Evolutionary conservation across 2,113 vertebrate species (phyloP), one percentile per base, ranked within the genome.

Genomic region (Trichechus manatus): DNA sequence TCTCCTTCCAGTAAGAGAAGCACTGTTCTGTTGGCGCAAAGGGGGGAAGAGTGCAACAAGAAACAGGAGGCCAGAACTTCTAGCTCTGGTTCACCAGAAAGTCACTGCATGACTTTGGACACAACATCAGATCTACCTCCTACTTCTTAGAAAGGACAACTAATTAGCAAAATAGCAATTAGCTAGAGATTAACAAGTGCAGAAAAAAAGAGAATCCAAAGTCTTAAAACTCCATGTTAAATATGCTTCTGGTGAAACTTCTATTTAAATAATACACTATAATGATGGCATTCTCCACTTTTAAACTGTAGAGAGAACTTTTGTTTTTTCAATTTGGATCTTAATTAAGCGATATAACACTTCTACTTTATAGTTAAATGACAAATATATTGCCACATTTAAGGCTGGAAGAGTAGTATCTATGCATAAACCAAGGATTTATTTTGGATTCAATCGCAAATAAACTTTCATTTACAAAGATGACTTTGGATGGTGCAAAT

Each of bases 391-490:
- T 66, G 27, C 53, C 74, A 81, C 19, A 74, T 31, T 77, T 75
- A 53, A n/a, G 42, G 42, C 47, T 20, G 31, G 13, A 78, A 50
- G 74, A 36, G 20, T 44, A 25, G 47, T 33, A 3, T 80, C 29
- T 25, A 50, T 39, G 36, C 1, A 13, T 36, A 86, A 84, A 23
- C 59, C 17, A 77, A 95, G 53, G 78, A 42, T 44, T 87, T 53
- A 17, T 80, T 89, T 50, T 75, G 56, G 70, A 92, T 50, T 81
- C 8, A 53, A 47, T 53, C 47, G 29, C 36, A 70, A 77, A 23
- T 36, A 84, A 47, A 33, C 64, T 86, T 94, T 56, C 79, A 77
- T 39, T 87, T 85, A 79, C 68, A 87, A 59, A 93, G 68, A 87
- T 0, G 13, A 27, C 50, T 66, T 25, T 15, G 50, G 70, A 36